phyloP scores from a whole-genome alignment of 2,797 vertebrate species.

The Syndactyla subalaris region DNA sequence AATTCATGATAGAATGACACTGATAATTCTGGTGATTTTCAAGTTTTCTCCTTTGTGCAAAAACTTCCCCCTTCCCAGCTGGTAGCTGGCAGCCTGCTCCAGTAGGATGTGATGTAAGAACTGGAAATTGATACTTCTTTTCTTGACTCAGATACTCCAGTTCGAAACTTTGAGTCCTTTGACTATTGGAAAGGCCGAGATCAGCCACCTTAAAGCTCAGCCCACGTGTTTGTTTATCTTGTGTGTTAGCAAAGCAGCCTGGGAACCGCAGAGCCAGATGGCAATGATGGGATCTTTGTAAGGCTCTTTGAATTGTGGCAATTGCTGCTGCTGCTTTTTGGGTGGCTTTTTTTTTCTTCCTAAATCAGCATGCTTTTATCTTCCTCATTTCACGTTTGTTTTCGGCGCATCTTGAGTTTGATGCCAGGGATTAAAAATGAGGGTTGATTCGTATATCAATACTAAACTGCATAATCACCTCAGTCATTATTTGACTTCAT shows the following conservation, averaged over 20 bases:
- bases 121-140: conserved; percentile 50
- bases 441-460: conserved; percentile 21
- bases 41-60: conserved; percentile 7
- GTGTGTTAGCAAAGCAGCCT: conserved; percentile 27
- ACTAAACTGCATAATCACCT: conserved; percentile 34
- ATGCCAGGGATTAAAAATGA: conserved; percentile 61
- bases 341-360: neutral
- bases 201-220: conserved; percentile 49
- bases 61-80: conserved; percentile 31
- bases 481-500: conserved; percentile 33
- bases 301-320: conserved; percentile 21
- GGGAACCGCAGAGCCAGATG: conserved; percentile 42
- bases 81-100: conserved; percentile 2
- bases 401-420: conserved; percentile 45
- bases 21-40: neutral
- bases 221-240: conserved; percentile 30
- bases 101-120: neutral
- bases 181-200: conserved; percentile 44
- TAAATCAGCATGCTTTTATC: conserved; percentile 71
- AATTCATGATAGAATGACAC: neutral
- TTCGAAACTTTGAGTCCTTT: conserved; percentile 55
- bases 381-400: conserved; percentile 69
- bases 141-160: conserved; percentile 32
- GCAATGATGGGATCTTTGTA: conserved; percentile 42
- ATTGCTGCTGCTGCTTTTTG: conserved; percentile 19